Percentiles rank a stretch among this genome's conserved stretches.
Evolutionary conservation across 92 coral and sea anemone species (phyloP).

Genomic region (Galaxea fascicularis): DNA sequence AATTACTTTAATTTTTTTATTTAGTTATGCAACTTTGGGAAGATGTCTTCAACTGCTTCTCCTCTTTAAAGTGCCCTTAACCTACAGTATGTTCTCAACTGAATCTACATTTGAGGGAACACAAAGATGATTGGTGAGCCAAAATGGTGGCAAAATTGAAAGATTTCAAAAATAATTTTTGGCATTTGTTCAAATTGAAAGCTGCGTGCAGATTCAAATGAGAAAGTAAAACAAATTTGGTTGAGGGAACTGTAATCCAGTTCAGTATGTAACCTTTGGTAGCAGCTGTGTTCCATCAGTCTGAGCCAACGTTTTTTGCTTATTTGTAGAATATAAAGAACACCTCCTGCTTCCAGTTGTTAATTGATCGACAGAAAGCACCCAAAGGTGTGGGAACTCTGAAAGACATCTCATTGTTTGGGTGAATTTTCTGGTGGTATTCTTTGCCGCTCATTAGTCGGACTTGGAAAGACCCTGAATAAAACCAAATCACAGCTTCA

Average conservation of each 20-base stretch:
- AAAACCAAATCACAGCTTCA: slow-evolving; percentile 56
- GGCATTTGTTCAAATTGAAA: slow-evolving; percentile 23
- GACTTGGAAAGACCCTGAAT: slow-evolving; percentile 44
- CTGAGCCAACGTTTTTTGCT: too few species aligned
- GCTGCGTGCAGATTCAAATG: too few species aligned
- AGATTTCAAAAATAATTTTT: not conserved
- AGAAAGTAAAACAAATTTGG: too few species aligned
- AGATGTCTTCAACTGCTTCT: slow-evolving; percentile 2
- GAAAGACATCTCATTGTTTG: slow-evolving; percentile 51
- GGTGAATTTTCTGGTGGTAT: slow-evolving; percentile 49
- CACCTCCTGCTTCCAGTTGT: not conserved
- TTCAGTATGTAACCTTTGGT: too few species aligned
- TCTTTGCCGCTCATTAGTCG: slow-evolving; percentile 42
- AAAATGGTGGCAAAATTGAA: slow-evolving; percentile 6
- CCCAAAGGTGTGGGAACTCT: slow-evolving; percentile 29
- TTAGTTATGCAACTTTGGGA: slow-evolving; percentile 1
- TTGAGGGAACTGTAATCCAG: too few species aligned
- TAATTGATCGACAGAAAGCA: slow-evolving; percentile 10
- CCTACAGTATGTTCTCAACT: not conserved
- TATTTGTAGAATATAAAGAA: not conserved
- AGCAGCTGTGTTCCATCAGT: too few species aligned
- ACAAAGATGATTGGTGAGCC: not conserved
- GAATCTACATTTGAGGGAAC: not conserved
- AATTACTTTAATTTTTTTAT: not conserved
- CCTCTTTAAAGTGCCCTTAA: not conserved